Conservation (phyloP, 1,140 invertebrate species). For the Nasonia longicornis region DNA sequence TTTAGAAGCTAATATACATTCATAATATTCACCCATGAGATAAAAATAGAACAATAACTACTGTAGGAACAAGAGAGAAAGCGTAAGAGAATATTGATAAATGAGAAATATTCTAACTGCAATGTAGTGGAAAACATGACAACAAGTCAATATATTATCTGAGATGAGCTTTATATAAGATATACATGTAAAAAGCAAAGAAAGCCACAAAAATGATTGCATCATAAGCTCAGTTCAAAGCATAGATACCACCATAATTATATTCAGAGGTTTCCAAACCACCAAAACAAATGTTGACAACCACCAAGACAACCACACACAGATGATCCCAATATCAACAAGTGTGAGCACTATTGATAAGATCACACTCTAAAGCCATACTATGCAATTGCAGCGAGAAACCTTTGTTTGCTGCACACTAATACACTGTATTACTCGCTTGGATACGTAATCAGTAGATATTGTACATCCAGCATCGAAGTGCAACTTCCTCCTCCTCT, state of each 20-base stretch:
- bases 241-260: too few relatives aligned
- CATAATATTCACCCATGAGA: background rate
- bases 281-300: too few relatives aligned
- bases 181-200: background rate
- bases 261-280: too few relatives aligned
- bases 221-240: background rate
- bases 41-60: background rate
- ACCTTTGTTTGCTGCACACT: slow-evolving; percentile 2
- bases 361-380: background rate
- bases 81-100: background rate
- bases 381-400: background rate
- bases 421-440: background rate
- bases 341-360: background rate
- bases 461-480: background rate
- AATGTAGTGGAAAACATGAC: background rate
- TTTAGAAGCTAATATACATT: background rate
- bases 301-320: background rate
- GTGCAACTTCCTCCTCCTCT: background rate
- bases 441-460: background rate
- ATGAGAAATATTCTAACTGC: background rate
- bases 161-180: background rate
- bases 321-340: background rate
- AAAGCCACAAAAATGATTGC: background rate
- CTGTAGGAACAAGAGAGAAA: background rate
- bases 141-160: background rate